Base-by-base conservation (phyloP, 2,113 vertebrate species). In the Pycnonotus jocosus region DNA sequence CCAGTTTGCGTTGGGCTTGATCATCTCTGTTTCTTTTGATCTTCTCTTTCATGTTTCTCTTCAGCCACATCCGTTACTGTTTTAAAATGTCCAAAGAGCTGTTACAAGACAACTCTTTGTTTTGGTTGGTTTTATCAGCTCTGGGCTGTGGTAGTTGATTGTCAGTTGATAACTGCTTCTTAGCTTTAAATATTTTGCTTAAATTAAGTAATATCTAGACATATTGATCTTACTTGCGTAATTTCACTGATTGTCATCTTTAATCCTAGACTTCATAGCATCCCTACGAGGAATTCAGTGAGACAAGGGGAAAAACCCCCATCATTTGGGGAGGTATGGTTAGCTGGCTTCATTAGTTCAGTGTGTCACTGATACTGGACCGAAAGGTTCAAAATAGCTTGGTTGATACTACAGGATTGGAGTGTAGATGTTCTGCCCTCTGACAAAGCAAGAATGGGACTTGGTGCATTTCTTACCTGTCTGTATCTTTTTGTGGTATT, bases 251-350 rank as follows among this genome's bases (percentile, higher is more conserved):
- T 61, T 56, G 30, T 28, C 15, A 13, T 72, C 47, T 81, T 87
- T 79, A 58, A 66, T 81, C 42, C 18, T 9, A 73, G 28, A 58
- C 28, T 61, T 66, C 11, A 28, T 24, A 74, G 33, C 23, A 62
- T 62, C 25, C 10, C 17, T 82, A 1, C 35, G 38, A 44, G 51
- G 38, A 27, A 23, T 80, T 64, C 16, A 22, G 9, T 83, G 22
- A 74, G 70, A 18, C 14, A n/a, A 12, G 3, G 35, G 12, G 0
- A 2, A 12, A 31, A 47, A 9, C 0, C 0, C 27, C 0, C 22
- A n/a, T 73, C 8, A 15, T 88, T 79, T 40, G 25, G 27, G 24
- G 33, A 77, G 25, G 5, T 37, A 16, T 40, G 21, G 13, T 65
- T 70, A 53, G 31, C 51, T 91, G 53, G 22, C 14, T 73, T 86